Percentiles rank a stretch among this genome's conserved stretches.
phyloP scores from a whole-genome alignment of 1,140 invertebrate species.

The Saccostrea cuccullata region DNA sequence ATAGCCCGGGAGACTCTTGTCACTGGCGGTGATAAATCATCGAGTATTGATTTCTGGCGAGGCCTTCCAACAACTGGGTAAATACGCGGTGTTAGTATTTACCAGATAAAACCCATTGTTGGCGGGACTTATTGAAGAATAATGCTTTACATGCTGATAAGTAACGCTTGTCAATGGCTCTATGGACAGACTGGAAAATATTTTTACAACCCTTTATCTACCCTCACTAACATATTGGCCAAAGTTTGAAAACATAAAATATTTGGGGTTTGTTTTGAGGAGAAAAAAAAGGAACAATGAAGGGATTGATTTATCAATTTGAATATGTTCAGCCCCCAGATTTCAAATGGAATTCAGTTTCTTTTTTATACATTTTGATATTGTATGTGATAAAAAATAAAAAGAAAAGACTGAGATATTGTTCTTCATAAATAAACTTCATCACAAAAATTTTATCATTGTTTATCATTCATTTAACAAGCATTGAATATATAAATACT shows the following conservation, averaged over 20 bases:
- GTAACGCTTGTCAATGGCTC: conserved; percentile 18
- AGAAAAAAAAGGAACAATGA: background rate
- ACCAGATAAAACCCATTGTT: conserved; percentile 31
- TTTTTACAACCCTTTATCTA: conserved; percentile 23
- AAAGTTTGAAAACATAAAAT: conserved; percentile 29
- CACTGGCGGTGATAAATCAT: conserved; percentile 10
- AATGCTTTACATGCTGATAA: conserved; percentile 17
- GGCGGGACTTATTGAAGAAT: conserved; percentile 27
- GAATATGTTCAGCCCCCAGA: background rate
- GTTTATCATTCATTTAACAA: no score
- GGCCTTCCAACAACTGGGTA: background rate
- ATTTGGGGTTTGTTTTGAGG: background rate
- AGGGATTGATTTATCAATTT: background rate
- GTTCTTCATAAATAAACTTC: no score
- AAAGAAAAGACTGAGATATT: background rate
- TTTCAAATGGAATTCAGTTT: background rate
- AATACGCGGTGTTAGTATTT: conserved; percentile 24
- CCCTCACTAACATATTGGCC: background rate
- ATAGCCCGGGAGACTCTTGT: background rate
- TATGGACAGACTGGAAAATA: background rate
- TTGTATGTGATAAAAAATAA: background rate
- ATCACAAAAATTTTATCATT: no score
- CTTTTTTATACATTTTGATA: background rate
- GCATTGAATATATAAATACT: no score
- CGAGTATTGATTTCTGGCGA: background rate